Percentiles rank a stretch among this genome's conserved stretches.
These are phyloP conservation scores for Chironomus riparius DNA, from an alignment of 2,888 invertebrate genomes.

Conservation along the genomic window DNA sequence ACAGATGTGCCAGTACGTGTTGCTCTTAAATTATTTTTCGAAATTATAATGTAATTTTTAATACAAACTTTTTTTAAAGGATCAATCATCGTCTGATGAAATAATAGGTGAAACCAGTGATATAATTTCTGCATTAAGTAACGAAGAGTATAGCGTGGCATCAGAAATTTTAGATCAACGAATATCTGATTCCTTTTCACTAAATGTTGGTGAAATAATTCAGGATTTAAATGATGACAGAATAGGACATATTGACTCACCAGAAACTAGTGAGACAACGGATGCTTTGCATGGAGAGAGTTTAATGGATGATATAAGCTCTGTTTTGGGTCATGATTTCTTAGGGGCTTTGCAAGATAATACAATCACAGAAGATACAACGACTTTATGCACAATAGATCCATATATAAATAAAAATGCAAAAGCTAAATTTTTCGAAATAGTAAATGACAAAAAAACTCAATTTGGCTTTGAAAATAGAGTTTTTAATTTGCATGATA, in stretches of 20 bases:
- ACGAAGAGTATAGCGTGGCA: conserved; percentile 61
- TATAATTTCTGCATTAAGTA: conserved; percentile 53
- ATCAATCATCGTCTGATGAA: conserved; percentile 40
- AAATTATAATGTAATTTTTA: background rate
- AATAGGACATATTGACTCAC: conserved; percentile 74
- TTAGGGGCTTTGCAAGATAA: conserved; percentile 57
- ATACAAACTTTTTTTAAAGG: conserved; percentile 32
- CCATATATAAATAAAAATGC: conserved; percentile 44
- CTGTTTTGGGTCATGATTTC: conserved; percentile 61
- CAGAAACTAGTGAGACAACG: conserved; percentile 67
- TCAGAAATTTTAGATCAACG: conserved; percentile 55
- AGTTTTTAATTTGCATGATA: conserved; percentile 49
- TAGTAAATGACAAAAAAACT: conserved; percentile 35
- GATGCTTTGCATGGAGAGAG: conserved; percentile 70
- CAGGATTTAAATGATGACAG: conserved; percentile 41
- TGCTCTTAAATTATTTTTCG: background rate
- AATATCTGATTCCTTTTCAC: conserved; percentile 31
- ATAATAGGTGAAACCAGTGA: conserved; percentile 44
- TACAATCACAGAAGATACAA: conserved; percentile 63
- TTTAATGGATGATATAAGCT: conserved; percentile 68
- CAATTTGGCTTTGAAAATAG: conserved; percentile 65
- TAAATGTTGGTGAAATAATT: conserved; percentile 39
- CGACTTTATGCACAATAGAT: conserved; percentile 55
- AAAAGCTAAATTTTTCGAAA: background rate
- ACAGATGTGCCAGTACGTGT: conserved; percentile 46